Conservation (phyloP, 2,888 invertebrate genomes). For the Heliconius charithonia region DNA sequence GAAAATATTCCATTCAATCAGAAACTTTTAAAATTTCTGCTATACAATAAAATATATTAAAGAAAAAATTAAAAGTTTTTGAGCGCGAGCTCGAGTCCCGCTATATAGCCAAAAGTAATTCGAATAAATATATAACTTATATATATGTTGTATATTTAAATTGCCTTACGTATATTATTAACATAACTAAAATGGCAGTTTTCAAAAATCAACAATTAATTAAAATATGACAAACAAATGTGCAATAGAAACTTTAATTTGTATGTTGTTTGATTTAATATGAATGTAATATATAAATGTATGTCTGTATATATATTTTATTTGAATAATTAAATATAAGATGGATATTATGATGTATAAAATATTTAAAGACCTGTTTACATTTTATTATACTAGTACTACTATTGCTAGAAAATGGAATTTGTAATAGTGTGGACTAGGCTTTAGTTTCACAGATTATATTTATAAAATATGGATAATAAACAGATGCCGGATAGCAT, state of each 20-base stretch:
- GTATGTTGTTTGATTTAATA: neutral
- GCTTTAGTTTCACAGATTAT: constrained; percentile 4
- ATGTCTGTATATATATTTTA: constrained; percentile 14
- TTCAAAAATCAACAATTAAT: neutral
- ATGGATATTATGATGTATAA: constrained; percentile 8
- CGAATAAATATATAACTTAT: neutral
- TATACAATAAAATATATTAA: too few species aligned
- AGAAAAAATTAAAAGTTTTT: too few species aligned
- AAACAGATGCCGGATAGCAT: neutral
- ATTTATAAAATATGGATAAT: neutral
- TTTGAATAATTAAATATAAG: constrained; percentile 1
- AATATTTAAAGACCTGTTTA: constrained; percentile 1
- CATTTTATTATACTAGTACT: neutral
- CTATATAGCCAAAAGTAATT: too few species aligned
- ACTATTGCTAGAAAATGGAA: neutral
- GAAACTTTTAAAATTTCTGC: too few species aligned
- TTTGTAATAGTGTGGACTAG: constrained; percentile 14
- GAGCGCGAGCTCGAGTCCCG: too few species aligned
- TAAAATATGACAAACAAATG: constrained; percentile 10
- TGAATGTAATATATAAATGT: constrained; percentile 21
- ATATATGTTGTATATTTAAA: neutral
- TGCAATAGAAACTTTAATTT: constrained; percentile 31
- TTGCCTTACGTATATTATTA: neutral
- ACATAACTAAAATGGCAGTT: neutral
- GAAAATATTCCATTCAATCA: too few species aligned